Percentiles rank a stretch among this genome's conserved stretches.
Conservation (phyloP, 2,113 vertebrate species). For the Bufo gargarizans region DNA sequence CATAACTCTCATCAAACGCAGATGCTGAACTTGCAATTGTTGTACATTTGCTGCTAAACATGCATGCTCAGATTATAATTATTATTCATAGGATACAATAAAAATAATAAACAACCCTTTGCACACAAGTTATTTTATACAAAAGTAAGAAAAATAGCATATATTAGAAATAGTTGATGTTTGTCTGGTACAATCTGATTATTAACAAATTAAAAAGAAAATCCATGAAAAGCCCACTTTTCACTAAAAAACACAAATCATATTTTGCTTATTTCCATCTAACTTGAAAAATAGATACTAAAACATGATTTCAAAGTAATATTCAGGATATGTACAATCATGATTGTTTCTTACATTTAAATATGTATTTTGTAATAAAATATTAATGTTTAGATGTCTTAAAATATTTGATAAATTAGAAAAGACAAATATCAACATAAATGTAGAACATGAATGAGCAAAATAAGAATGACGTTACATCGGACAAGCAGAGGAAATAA, state of each 20-base stretch:
- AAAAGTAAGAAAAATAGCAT: constrained; percentile 63
- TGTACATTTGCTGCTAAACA: not conserved
- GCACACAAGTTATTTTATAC: constrained; percentile 58
- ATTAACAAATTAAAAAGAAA: constrained; percentile 67
- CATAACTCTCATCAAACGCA: not conserved
- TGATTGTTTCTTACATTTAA: constrained; percentile 50
- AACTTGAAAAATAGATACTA: constrained; percentile 59
- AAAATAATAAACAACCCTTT: constrained; percentile 43
- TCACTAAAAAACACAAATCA: constrained; percentile 71
- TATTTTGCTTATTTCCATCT: constrained; percentile 84
- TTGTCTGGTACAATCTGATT: constrained; percentile 70
- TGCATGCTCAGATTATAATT: not conserved
- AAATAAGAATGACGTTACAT: not conserved
- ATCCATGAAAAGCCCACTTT: constrained; percentile 61
- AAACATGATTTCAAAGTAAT: constrained; percentile 39
- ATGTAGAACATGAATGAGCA: not conserved
- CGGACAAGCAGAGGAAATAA: constrained; percentile 27
- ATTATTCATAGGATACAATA: constrained; percentile 48
- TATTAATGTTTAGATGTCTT: constrained; percentile 32
- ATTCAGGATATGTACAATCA: constrained; percentile 44
- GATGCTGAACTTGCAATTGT: not conserved
- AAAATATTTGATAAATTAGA: constrained; percentile 34
- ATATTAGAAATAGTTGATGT: constrained; percentile 62
- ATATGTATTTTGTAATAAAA: constrained; percentile 42
- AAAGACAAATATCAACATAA: constrained; percentile 25